These are phyloP conservation scores for Chaetura pelagica DNA, from an alignment of 2,113 vertebrate genomes.

Conservation along the genomic window DNA sequence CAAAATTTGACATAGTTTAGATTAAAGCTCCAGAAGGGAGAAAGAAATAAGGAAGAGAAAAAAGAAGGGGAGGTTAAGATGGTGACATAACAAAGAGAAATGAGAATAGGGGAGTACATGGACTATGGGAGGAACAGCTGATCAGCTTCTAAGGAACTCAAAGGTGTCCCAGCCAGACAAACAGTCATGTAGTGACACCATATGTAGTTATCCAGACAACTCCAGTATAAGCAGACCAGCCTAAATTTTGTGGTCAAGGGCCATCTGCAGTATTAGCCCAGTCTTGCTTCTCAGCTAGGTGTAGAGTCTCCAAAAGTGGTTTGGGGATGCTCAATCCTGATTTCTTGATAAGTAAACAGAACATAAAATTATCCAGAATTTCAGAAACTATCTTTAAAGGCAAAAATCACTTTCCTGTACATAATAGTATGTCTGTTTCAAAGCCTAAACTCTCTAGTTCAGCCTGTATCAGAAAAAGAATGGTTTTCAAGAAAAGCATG, in stretches of 20 bases:
- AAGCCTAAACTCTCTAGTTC: not conserved
- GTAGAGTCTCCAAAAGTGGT: not conserved
- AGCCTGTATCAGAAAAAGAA: not conserved
- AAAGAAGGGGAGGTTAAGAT: not conserved
- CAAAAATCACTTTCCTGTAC: not conserved
- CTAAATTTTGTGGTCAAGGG: not conserved
- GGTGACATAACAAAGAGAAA: not conserved
- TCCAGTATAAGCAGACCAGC: not conserved
- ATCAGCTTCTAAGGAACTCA: not conserved
- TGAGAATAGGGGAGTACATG: not conserved
- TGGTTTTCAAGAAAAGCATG: not conserved
- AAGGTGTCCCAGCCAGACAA: not conserved
- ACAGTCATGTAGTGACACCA: too few species aligned
- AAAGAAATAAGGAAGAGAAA: not conserved
- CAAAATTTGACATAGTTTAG: not conserved
- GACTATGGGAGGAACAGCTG: fast-evolving
- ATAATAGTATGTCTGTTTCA: not conserved
- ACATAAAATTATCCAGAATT: not conserved
- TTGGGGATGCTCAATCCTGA: fast-evolving
- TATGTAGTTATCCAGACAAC: not conserved
- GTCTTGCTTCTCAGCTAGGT: not conserved
- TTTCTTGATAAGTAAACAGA: not conserved
- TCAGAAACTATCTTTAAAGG: not conserved
- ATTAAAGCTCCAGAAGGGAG: not conserved
- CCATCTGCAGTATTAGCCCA: not conserved